Evolutionary conservation across 2,797 vertebrate species (phyloP).

Genomic region (Valencia hispanica): DNA sequence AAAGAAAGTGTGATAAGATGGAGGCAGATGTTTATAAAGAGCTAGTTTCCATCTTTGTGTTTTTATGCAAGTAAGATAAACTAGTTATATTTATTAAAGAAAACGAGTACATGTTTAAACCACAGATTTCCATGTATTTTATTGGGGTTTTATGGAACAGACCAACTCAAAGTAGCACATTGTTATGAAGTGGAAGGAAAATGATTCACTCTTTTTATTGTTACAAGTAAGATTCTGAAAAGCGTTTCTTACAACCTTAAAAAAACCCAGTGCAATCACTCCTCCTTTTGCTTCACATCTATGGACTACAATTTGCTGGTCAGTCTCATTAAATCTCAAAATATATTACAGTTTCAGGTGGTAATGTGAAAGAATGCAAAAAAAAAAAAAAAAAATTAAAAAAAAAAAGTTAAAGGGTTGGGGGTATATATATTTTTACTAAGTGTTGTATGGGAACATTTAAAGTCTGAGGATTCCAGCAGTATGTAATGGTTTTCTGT

Average conservation of each 20-base stretch:
- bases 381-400: background rate
- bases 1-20: conserved; percentile 1
- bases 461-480: background rate
- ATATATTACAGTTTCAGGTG: too few species aligned
- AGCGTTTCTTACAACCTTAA: background rate
- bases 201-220: background rate
- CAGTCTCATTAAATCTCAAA: too few species aligned
- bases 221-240: background rate
- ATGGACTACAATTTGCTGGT: background rate
- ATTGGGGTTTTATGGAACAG: background rate
- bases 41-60: background rate
- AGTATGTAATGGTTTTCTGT: conserved; percentile 3
- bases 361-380: background rate
- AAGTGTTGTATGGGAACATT: background rate
- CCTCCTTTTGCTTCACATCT: background rate
- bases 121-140: background rate
- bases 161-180: background rate
- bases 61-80: background rate
- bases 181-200: background rate
- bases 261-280: background rate
- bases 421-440: background rate
- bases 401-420: background rate
- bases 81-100: background rate
- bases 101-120: background rate
- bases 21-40: background rate